A percentile compares a stretch with the other conserved stretches of the same genome.
Conservation (phyloP, 2,888 invertebrate species). For the Eilema caniola region DNA sequence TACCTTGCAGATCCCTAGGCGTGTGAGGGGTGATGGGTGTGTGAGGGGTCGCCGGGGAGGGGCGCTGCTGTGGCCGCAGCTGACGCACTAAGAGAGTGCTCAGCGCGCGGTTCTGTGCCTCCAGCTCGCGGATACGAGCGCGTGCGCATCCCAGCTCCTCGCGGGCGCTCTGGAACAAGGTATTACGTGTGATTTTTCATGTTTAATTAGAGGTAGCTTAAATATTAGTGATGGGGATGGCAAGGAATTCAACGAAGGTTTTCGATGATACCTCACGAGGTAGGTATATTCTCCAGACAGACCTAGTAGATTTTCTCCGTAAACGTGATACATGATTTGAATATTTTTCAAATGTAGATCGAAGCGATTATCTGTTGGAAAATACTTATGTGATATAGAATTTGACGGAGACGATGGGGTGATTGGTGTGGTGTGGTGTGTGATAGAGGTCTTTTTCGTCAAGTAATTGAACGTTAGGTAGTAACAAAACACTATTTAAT, state of each 20-base stretch:
- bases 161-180: slow-evolving; percentile 88
- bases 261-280: background rate
- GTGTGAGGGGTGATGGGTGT: slow-evolving; percentile 66
- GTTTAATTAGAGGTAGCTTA: no score
- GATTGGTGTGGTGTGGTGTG: no score
- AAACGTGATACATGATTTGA: no score
- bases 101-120: slow-evolving; percentile 92
- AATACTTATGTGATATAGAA: no score
- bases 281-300: no score
- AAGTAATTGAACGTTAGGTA: background rate
- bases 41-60: slow-evolving; percentile 85
- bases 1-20: slow-evolving; percentile 62
- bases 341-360: no score
- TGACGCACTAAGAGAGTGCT: slow-evolving; percentile 90
- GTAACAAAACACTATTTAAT: background rate
- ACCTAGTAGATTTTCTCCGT: no score
- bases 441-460: background rate
- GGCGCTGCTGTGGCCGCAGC: slow-evolving; percentile 83
- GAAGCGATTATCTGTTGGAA: no score
- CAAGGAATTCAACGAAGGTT: background rate
- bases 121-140: slow-evolving; percentile 91
- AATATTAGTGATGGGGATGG: no score
- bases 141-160: slow-evolving; percentile 92
- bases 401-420: background rate
- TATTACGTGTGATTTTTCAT: background rate